A percentile compares a stretch with the other conserved stretches of the same genome.
Conservation (phyloP, 2,888 invertebrate species). For the Lumbricus terrestris region DNA sequence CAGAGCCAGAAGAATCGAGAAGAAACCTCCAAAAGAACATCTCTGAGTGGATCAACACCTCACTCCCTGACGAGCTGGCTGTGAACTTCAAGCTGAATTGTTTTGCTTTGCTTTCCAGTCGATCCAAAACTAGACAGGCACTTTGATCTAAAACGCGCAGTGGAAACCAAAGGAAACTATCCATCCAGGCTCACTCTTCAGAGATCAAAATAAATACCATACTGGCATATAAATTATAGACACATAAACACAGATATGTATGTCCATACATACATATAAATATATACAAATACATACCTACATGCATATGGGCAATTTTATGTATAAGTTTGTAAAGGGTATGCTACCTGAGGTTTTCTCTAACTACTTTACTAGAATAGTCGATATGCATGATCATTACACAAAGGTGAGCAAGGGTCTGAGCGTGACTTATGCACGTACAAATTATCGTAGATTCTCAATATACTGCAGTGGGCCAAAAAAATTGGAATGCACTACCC, state of each 20-base stretch:
- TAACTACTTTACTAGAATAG: too few relatives aligned
- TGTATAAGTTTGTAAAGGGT: too few relatives aligned
- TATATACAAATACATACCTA: neutral
- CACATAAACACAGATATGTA: neutral
- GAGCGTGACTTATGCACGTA: too few relatives aligned
- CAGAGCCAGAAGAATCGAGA: neutral
- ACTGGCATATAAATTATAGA: neutral
- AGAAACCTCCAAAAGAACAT: slow-evolving; percentile 10
- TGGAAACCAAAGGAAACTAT: neutral
- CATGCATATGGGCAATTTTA: neutral
- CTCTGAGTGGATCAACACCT: slow-evolving; percentile 4
- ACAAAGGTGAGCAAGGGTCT: too few relatives aligned
- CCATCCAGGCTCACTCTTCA: neutral
- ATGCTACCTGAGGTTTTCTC: too few relatives aligned
- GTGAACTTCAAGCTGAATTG: slow-evolving; percentile 11
- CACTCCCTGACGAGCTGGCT: neutral
- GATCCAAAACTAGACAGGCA: slow-evolving; percentile 17
- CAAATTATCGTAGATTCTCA: too few relatives aligned
- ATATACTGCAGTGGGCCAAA: too few relatives aligned
- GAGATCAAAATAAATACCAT: neutral
- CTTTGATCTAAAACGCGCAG: neutral
- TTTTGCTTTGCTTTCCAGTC: slow-evolving; percentile 3
- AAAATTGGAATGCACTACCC: too few relatives aligned
- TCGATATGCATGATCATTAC: too few relatives aligned
- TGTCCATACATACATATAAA: neutral